Base-by-base conservation (phyloP, 2,888 invertebrate species). In the Capitulum mitella region DNA sequence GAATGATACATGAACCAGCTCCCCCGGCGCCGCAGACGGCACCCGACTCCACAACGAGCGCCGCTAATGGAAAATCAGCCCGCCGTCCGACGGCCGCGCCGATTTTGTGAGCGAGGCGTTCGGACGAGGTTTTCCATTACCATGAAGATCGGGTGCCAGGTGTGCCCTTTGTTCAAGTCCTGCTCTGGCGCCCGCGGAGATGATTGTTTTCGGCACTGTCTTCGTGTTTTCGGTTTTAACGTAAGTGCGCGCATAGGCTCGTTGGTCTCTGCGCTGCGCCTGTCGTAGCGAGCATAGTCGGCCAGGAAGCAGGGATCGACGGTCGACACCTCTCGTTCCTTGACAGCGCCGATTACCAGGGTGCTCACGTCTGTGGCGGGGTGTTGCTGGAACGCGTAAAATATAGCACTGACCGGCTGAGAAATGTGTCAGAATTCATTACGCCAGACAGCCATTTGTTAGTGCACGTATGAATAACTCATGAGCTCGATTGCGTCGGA, bases 1-100 rank as follows among this genome's bases (percentile, higher is more conserved):
- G 64, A 64, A 64, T 64, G 64, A 64, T 64, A 29, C 64, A 64
- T 64, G 64, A 64, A 14, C 64, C 2, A n/a, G 64, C 16, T 19
- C 34, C 16, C 34, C 12, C 58, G 29, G 12, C 51, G 16, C 16
- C n/a, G 32, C 16, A n/a, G 6, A 58, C 58, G n/a, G 14, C 64
- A 29, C 3, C 64, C 16, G 64, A 64, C 64, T 64, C 64, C 34
- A 34, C 34, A 64, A 64, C 34, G 34, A 32, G 34, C n/a, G n/a
- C 5, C 34, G 19, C 19, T 64, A 64, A 64, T 64, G 64, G 64
- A 64, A 64, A 64, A 64, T 22, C 19, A 19, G 64, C 34, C 34
- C 19, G 19, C 19, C 34, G 29, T 19, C 5, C 64, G 19, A 34
- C 34, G 64, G 3, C 64, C 6, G 34, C 16, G 34, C 64, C 16